These are phyloP conservation scores for Thunnus maccoyii DNA, from an alignment of 2,113 vertebrate genomes.

Conservation along the genomic window DNA sequence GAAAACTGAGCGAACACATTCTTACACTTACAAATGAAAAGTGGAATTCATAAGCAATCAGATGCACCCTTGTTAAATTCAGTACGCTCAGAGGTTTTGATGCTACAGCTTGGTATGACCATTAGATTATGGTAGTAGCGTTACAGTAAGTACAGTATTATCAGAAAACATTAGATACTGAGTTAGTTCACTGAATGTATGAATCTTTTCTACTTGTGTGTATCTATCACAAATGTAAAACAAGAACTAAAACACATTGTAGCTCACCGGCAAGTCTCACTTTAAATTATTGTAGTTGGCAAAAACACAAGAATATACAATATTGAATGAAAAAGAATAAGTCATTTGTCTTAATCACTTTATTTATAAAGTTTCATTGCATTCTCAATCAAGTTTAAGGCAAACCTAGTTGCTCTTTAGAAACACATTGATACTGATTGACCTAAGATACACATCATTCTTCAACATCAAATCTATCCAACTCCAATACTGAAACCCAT, in stretches of 20 bases:
- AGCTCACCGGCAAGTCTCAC: neutral
- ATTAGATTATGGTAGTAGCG: too few relatives aligned
- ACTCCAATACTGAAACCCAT: constrained; percentile 24
- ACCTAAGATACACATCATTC: constrained; percentile 47
- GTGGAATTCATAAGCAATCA: too few relatives aligned
- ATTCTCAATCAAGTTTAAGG: constrained; percentile 69
- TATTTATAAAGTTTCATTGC: constrained; percentile 76
- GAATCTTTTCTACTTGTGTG: neutral
- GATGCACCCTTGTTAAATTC: too few relatives aligned
- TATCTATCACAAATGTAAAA: neutral
- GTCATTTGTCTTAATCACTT: constrained; percentile 65
- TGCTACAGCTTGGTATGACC: too few relatives aligned
- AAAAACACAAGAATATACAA: neutral
- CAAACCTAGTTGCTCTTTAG: constrained; percentile 66
- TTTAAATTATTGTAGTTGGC: neutral
- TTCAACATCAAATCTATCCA: constrained; percentile 25
- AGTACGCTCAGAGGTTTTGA: too few relatives aligned
- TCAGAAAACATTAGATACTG: too few relatives aligned
- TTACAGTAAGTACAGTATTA: too few relatives aligned
- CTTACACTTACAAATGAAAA: too few relatives aligned
- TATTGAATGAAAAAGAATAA: neutral
- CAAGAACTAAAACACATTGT: neutral
- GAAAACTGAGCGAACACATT: too few relatives aligned
- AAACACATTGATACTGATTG: constrained; percentile 45
- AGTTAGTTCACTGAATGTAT: neutral